phyloP scores from a whole-genome alignment of 2,797 vertebrate species.

The Typhlichthys subterraneus region DNA sequence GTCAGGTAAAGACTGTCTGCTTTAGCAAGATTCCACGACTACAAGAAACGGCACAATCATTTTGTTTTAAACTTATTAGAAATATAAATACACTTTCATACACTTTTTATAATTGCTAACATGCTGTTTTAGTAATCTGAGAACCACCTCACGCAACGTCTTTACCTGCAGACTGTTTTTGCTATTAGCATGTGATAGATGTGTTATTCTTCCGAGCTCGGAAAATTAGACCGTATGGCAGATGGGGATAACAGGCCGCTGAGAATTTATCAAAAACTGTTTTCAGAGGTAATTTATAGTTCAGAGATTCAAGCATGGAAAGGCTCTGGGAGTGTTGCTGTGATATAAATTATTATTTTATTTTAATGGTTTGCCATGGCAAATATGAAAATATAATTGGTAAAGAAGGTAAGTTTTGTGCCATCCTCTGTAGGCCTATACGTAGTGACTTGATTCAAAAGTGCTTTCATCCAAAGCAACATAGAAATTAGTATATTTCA shows the following conservation, averaged over 20 bases:
- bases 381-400: no score
- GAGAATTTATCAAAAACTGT: slow-evolving; percentile 19
- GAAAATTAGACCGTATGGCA: slow-evolving; percentile 22
- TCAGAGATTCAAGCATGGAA: no score
- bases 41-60: neutral
- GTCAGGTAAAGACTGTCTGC: neutral
- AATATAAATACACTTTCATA: slow-evolving; percentile 4
- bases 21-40: neutral
- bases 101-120: slow-evolving; percentile 31
- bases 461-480: no score
- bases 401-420: no score
- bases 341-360: no score
- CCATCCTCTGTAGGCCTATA: no score
- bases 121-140: slow-evolving; percentile 18
- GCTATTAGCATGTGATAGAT: slow-evolving; percentile 7
- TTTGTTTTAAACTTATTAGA: slow-evolving; percentile 3
- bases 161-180: neutral
- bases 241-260: slow-evolving; percentile 35
- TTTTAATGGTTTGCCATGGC: no score
- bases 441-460: no score
- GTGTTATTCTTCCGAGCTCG: slow-evolving; percentile 1
- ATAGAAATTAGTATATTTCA: no score
- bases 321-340: no score
- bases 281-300: no score
- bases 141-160: no score